These are phyloP conservation scores for Cantharis rustica DNA, from an alignment of 2,888 invertebrate species.

Conservation along the genomic window DNA sequence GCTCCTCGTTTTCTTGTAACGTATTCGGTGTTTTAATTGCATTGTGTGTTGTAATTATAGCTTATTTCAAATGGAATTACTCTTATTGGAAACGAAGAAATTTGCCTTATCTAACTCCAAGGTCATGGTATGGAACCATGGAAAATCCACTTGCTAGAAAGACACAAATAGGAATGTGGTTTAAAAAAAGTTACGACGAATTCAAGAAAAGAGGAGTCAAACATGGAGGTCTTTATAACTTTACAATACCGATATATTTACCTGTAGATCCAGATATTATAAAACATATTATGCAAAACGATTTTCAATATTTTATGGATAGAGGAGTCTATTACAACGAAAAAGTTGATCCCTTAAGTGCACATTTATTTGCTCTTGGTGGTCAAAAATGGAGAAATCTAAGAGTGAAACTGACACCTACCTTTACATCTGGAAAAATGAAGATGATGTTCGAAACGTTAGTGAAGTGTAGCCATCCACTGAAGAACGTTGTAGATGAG, in stretches of 20 bases:
- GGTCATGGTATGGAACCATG: conserved; percentile 14
- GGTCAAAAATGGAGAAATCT: background rate
- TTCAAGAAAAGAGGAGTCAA: background rate
- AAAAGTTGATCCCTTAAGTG: background rate
- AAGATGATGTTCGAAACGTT: background rate
- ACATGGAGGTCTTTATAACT: conserved; percentile 3
- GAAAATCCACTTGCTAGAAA: conserved; percentile 6
- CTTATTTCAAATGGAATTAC: conserved; percentile 20
- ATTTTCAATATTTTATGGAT: background rate
- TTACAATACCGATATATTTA: background rate
- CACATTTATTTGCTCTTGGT: background rate
- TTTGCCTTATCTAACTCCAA: conserved; percentile 6
- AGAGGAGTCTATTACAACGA: background rate
- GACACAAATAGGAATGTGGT: background rate
- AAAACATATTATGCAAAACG: background rate
- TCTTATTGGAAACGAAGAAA: conserved; percentile 17
- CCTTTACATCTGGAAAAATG: background rate
- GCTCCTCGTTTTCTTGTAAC: background rate
- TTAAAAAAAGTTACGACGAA: conserved; percentile 10
- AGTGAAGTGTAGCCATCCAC: background rate
- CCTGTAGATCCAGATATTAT: background rate
- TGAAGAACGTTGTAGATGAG: no score
- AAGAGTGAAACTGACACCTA: background rate
- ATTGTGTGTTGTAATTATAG: background rate
- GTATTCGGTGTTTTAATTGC: background rate